Conservation (phyloP, 2,888 invertebrate species). For the Endomychus coccineus region DNA sequence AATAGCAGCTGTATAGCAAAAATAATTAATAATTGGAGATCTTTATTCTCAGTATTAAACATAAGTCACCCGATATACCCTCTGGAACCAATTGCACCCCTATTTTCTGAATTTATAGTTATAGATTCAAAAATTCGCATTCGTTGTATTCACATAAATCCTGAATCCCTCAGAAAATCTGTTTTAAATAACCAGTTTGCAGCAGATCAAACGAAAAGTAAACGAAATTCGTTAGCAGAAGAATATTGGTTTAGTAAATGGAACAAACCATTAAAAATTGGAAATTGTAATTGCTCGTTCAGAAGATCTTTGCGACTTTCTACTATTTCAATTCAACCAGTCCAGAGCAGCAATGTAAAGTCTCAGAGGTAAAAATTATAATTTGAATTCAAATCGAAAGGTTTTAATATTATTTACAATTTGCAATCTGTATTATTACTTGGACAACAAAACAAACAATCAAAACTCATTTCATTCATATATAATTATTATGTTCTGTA, state of each 20-base stretch:
- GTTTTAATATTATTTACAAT: no score
- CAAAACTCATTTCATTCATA: no score
- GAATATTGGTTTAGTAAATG: slow-evolving; percentile 47
- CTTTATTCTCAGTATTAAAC: no score
- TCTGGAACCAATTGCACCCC: slow-evolving; percentile 33
- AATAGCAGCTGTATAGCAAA: no score
- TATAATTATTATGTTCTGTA: slow-evolving; percentile 17
- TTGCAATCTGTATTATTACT: no score
- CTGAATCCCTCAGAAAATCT: slow-evolving; percentile 27
- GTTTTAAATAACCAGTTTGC: slow-evolving; percentile 20
- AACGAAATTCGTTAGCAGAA: slow-evolving; percentile 39
- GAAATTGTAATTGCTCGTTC: slow-evolving; percentile 42
- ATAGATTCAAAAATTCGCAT: slow-evolving; percentile 36
- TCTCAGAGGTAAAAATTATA: neutral
- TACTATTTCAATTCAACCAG: slow-evolving; percentile 27
- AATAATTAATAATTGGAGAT: no score
- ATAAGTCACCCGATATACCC: slow-evolving; percentile 38
- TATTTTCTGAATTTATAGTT: slow-evolving; percentile 37
- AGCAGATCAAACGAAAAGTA: slow-evolving; percentile 25
- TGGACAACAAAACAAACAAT: no score
- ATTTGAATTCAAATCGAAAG: no score
- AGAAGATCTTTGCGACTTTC: slow-evolving; percentile 39
- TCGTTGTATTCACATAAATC: slow-evolving; percentile 37
- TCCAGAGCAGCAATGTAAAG: neutral
- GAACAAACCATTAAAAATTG: slow-evolving; percentile 41